Base-by-base conservation (phyloP, 2,888 invertebrate species). In the Lasioglossum oenotherae region DNA sequence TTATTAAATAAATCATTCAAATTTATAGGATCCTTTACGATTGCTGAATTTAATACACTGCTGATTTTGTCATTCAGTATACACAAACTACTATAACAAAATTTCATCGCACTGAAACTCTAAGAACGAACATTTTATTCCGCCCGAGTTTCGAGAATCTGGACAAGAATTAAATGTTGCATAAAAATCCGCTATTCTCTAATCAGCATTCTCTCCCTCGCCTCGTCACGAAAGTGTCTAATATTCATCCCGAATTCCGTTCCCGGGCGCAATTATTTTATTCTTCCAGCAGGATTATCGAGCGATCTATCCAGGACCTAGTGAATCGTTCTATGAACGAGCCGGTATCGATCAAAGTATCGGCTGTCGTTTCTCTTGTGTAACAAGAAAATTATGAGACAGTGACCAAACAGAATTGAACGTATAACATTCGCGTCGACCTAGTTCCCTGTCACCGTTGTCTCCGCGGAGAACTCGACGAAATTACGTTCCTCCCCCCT, bases 261-360 rank as follows among this genome's bases (percentile, higher is more conserved):
- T 14, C 19, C 23, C 10, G n/a, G 19, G 23, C 44, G 60, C 27
- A 78, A 86, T 81, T 81, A 78, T 78, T 82, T 72, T 35, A 75
- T 74, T 64, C 64, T 23, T 27, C 31, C 80, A 77, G 78, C 80
- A 49, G 60, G 80, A 87, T 89, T 86, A 89, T 69, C 69, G 49
- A 69, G 53, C 60, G 80, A 64, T 69, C 69, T 64, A 71, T 41
- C 41, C 46, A 75, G 67, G 44, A 79, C 85, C 80, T 82, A 72
- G 78, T n/a, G 41, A 73, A 67, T 83, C 85, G 80, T 90, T 85
- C 81, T 67, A 72, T 81, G 46, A 82, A 85, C 83, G 85, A 72
- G 60, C 27, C 38, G 44, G 23, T 85, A 84, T 91, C 87, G 88
- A 91, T 90, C 87, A 82, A 90, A 87, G 83, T 86, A 85, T 86